These are phyloP conservation scores for Andinoacara biseriatus DNA, from an alignment of 2,113 vertebrate species.

Conservation along the genomic window DNA sequence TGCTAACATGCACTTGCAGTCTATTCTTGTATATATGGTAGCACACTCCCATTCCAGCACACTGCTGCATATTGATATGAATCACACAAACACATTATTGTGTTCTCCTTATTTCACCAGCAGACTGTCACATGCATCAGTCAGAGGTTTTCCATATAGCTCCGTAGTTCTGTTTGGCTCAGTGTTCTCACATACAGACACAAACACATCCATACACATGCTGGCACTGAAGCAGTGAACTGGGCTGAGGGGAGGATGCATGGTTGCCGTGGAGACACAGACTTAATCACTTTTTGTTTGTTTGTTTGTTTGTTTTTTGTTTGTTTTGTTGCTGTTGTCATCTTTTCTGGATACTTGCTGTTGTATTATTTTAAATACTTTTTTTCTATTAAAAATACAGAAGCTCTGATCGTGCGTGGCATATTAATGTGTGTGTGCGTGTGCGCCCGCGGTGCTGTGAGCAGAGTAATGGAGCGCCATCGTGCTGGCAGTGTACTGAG, in stretches of 20 bases:
- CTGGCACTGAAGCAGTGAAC: slow-evolving; percentile 22
- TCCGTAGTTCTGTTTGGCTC: slow-evolving; percentile 29
- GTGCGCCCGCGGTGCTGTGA: background rate
- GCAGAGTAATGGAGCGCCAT: slow-evolving; percentile 40
- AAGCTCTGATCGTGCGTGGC: slow-evolving; percentile 44
- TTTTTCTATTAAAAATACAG: slow-evolving; percentile 79
- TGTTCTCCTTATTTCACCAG: slow-evolving; percentile 53
- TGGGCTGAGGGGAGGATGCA: slow-evolving; percentile 41
- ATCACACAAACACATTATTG: slow-evolving; percentile 15
- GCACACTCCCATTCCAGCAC: slow-evolving; percentile 27
- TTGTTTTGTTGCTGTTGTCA: slow-evolving; percentile 40
- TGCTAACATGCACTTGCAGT: background rate
- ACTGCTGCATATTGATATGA: slow-evolving; percentile 30
- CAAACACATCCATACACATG: background rate
- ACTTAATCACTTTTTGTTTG: slow-evolving; percentile 52
- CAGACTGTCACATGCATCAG: slow-evolving; percentile 33
- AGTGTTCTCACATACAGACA: background rate
- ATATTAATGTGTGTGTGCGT: background rate
- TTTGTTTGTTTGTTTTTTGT: slow-evolving; percentile 25
- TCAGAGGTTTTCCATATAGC: slow-evolving; percentile 25
- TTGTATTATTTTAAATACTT: slow-evolving; percentile 79
- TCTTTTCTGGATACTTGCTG: slow-evolving; percentile 72
- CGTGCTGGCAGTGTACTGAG: slow-evolving; percentile 38
- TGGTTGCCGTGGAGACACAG: slow-evolving; percentile 66
- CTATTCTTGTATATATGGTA: slow-evolving; percentile 27